phyloP scores from a whole-genome alignment of 2,113 vertebrate species.

The Stigmatopora argus region DNA sequence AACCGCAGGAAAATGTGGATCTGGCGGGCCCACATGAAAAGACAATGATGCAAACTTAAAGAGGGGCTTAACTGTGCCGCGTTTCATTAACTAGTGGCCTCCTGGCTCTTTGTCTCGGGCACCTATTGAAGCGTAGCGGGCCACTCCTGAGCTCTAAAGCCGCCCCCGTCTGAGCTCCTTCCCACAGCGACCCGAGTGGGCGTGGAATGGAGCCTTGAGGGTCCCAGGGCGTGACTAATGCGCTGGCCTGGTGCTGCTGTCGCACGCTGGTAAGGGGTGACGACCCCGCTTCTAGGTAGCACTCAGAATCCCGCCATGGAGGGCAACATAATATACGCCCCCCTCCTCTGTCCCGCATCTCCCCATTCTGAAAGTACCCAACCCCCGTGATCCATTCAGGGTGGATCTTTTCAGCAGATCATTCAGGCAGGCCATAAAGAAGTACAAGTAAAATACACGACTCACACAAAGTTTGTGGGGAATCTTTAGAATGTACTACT shows the following conservation, averaged over 20 bases:
- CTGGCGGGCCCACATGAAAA: slow-evolving; percentile 43
- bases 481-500: slow-evolving; percentile 24
- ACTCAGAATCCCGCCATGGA: slow-evolving; percentile 26
- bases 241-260: slow-evolving; percentile 51
- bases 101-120: slow-evolving; percentile 61
- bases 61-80: slow-evolving; percentile 51
- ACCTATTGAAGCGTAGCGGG: slow-evolving; percentile 48
- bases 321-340: slow-evolving; percentile 37
- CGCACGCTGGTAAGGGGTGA: slow-evolving; percentile 37
- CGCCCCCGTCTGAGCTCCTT: slow-evolving; percentile 19
- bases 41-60: slow-evolving; percentile 49
- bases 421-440: slow-evolving; percentile 65
- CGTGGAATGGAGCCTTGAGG: slow-evolving; percentile 20
- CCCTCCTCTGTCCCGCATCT: not conserved
- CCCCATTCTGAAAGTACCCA: slow-evolving; percentile 21
- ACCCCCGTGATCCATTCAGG: slow-evolving; percentile 59
- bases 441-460: slow-evolving; percentile 44
- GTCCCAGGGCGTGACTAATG: slow-evolving; percentile 57
- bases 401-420: slow-evolving; percentile 61
- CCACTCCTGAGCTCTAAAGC: slow-evolving; percentile 30
- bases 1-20: slow-evolving; percentile 38
- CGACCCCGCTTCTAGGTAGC: slow-evolving; percentile 16
- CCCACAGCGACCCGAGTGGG: slow-evolving; percentile 24
- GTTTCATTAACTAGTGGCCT: slow-evolving; percentile 65
- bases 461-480: slow-evolving; percentile 7